phyloP scores from a whole-genome alignment of 2,888 invertebrate genomes.

The Priocnemis perturbator region DNA sequence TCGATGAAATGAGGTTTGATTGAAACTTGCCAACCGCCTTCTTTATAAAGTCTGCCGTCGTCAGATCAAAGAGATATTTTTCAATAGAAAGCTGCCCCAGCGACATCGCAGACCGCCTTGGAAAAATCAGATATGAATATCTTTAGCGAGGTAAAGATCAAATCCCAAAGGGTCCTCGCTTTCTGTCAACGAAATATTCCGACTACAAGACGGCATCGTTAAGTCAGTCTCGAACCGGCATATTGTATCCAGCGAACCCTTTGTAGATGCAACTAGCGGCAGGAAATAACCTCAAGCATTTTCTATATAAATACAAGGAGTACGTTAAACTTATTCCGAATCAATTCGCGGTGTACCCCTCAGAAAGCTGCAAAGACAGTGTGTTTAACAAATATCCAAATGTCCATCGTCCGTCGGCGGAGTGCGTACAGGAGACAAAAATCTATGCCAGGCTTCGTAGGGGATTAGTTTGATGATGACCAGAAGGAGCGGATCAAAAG shows the following conservation, averaged over 20 bases:
- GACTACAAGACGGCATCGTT: constrained; percentile 9
- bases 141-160: constrained; percentile 39
- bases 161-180: constrained; percentile 25
- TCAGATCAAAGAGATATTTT: constrained; percentile 62
- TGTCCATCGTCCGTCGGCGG: too few relatives aligned
- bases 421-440: too few relatives aligned
- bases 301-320: too few relatives aligned
- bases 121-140: constrained; percentile 53
- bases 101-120: constrained; percentile 36
- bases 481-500: constrained; percentile 37
- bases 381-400: too few relatives aligned
- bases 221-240: too few relatives aligned
- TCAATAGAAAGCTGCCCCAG: constrained; percentile 47
- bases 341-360: too few relatives aligned
- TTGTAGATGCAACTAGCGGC: too few relatives aligned
- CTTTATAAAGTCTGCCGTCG: constrained; percentile 58
- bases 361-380: too few relatives aligned
- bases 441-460: neutral
- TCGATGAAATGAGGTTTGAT: constrained; percentile 58
- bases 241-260: too few relatives aligned
- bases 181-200: constrained; percentile 25
- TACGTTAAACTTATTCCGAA: too few relatives aligned
- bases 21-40: constrained; percentile 57
- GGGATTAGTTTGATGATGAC: constrained; percentile 17
- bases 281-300: too few relatives aligned